A percentile compares a stretch with the other conserved stretches of the same genome.
Evolutionary conservation across 2,888 invertebrate species (phyloP).

Genomic region (Stenotaenia linearis): DNA sequence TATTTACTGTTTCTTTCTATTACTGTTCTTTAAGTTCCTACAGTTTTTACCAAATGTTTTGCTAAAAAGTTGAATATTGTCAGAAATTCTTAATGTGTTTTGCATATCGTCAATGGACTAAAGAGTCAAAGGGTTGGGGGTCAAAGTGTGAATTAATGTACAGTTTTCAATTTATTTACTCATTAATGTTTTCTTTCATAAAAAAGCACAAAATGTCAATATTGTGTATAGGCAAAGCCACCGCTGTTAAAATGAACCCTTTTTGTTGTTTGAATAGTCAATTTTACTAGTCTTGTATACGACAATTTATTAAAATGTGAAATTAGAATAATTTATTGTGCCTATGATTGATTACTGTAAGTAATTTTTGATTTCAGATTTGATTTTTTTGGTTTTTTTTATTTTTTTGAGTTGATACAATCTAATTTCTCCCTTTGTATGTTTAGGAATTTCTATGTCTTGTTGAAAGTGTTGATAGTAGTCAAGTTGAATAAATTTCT

Average conservation of each 20-base stretch:
- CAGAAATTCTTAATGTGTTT: background rate
- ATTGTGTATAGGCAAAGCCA: background rate
- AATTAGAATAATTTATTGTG: background rate
- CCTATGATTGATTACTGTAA: background rate
- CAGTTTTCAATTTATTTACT: background rate
- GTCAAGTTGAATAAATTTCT: slow-evolving; percentile 19
- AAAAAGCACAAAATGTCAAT: background rate
- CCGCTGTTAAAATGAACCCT: background rate
- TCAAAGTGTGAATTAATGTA: background rate
- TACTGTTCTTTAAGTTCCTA: background rate
- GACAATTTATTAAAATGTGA: background rate
- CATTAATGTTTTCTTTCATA: background rate
- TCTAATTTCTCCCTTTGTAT: background rate
- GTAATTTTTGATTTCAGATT: background rate
- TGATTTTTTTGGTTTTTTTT: background rate
- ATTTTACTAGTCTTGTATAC: slow-evolving; percentile 12
- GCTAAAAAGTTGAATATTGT: background rate
- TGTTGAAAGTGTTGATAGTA: slow-evolving; percentile 7
- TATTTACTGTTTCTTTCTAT: background rate
- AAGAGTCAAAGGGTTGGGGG: background rate
- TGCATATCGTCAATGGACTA: background rate
- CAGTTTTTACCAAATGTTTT: background rate
- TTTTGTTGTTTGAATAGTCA: background rate
- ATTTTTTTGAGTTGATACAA: background rate
- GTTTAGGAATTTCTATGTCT: slow-evolving; percentile 17